A percentile compares a stretch with the other conserved stretches of the same genome.
phyloP scores from a whole-genome alignment of 2,888 invertebrate genomes.

The Molanna angustata region DNA sequence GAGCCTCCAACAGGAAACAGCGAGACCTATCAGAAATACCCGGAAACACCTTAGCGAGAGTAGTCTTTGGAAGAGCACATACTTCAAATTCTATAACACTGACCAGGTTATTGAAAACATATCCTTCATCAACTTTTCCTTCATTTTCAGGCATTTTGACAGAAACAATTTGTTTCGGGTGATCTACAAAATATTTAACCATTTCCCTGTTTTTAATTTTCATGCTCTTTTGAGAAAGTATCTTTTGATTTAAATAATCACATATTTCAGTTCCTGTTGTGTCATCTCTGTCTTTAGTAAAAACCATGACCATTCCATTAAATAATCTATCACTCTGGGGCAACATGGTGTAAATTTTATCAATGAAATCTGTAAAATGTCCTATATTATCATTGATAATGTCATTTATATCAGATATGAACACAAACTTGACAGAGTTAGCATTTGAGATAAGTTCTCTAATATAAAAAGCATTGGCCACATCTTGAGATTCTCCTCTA shows the following conservation, averaged over 20 bases:
- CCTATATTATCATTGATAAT: neutral
- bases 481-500: slow-evolving; percentile 2
- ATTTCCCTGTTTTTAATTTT: neutral
- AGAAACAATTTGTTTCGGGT: neutral
- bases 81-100: neutral
- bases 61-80: neutral
- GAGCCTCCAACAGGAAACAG: slow-evolving; percentile 6
- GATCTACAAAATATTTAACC: neutral
- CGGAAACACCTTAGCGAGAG: neutral
- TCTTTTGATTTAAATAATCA: neutral
- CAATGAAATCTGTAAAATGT: neutral
- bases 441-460: neutral
- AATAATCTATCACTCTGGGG: neutral
- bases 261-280: neutral
- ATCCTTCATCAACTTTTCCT: neutral
- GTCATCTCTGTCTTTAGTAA: slow-evolving; percentile 1
- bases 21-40: slow-evolving; percentile 2
- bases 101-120: neutral
- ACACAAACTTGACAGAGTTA: neutral
- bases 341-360: neutral
- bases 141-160: neutral
- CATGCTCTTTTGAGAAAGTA: neutral
- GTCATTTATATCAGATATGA: neutral
- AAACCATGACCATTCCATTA: neutral
- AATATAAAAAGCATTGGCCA: neutral